These are phyloP conservation scores for Myripristis jacobus DNA, from an alignment of 2,797 vertebrate species.

Conservation along the genomic window DNA sequence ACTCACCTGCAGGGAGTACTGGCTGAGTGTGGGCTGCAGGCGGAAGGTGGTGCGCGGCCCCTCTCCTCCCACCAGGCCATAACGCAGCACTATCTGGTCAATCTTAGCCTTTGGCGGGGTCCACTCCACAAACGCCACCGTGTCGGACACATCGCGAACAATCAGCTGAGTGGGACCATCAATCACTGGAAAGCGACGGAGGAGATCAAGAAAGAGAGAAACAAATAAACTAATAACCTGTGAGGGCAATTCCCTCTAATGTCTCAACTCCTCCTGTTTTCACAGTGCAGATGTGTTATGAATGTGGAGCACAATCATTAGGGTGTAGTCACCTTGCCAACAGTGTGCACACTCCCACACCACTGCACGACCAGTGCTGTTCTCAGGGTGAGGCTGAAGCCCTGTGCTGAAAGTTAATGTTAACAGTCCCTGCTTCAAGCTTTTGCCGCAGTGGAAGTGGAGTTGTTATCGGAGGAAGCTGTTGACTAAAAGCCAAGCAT, in stretches of 20 bases:
- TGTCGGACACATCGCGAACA: conserved; percentile 94
- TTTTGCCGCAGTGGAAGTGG: conserved; percentile 21
- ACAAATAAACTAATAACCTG: neutral
- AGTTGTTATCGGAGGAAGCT: conserved; percentile 48
- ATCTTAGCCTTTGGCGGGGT: conserved; percentile 91
- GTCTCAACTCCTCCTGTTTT: no score
- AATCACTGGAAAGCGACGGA: conserved; percentile 84
- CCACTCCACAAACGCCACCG: conserved; percentile 98
- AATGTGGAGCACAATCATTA: no score
- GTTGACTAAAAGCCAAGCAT: conserved; percentile 33
- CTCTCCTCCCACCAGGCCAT: conserved; percentile 88
- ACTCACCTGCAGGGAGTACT: conserved; percentile 95
- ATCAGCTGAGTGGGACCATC: conserved; percentile 93
- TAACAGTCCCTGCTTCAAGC: conserved; percentile 3
- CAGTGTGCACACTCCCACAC: neutral
- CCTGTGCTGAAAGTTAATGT: conserved; percentile 9
- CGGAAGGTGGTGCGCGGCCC: conserved; percentile 93
- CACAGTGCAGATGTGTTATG: no score
- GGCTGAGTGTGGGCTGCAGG: conserved; percentile 95
- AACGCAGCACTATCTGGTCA: conserved; percentile 93
- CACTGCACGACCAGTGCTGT: neutral
- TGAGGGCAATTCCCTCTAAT: neutral
- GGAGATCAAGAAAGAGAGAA: neutral
- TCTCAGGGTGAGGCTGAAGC: neutral
- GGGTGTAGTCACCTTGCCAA: no score